Evolutionary conservation across 2,113 vertebrate genomes (phyloP).

Genomic region (Galeopterus variegatus): DNA sequence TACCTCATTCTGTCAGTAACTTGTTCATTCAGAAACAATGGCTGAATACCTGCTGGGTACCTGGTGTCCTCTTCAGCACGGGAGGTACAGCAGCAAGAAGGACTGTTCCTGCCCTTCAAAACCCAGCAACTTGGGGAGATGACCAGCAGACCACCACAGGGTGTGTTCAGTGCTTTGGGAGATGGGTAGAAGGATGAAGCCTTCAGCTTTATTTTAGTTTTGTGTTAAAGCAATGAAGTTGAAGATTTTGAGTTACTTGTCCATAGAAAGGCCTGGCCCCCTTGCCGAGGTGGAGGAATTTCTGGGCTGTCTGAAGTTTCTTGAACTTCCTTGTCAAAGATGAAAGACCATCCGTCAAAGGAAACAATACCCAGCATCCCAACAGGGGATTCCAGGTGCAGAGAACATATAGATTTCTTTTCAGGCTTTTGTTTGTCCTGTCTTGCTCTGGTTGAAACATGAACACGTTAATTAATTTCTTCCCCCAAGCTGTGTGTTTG

Average conservation of each 20-base stretch:
- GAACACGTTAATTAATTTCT: constrained; percentile 78
- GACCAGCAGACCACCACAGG: not conserved
- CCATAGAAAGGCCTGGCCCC: not conserved
- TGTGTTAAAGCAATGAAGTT: not conserved
- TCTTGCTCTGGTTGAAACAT: constrained; percentile 73
- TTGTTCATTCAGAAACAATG: not conserved
- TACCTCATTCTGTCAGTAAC: not conserved
- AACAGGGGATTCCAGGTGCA: constrained; percentile 66
- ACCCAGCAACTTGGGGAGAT: not conserved
- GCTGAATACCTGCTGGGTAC: not conserved
- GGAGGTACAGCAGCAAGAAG: not conserved
- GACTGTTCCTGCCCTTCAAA: too few species aligned
- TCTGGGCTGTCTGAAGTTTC: constrained; percentile 29
- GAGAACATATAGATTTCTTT: constrained; percentile 38
- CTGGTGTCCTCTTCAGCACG: not conserved
- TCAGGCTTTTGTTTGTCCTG: constrained; percentile 68
- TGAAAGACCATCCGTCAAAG: constrained; percentile 50
- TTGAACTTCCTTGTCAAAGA: constrained; percentile 47
- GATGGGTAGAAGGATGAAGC: not conserved
- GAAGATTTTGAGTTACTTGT: not conserved
- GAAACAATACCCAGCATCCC: constrained; percentile 33
- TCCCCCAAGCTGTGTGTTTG: constrained; percentile 71
- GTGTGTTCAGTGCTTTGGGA: not conserved
- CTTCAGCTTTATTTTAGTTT: not conserved
- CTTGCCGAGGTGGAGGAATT: not conserved